Evolutionary conservation across 2,797 vertebrate species (phyloP).

Genomic region (Sparus aurata): DNA sequence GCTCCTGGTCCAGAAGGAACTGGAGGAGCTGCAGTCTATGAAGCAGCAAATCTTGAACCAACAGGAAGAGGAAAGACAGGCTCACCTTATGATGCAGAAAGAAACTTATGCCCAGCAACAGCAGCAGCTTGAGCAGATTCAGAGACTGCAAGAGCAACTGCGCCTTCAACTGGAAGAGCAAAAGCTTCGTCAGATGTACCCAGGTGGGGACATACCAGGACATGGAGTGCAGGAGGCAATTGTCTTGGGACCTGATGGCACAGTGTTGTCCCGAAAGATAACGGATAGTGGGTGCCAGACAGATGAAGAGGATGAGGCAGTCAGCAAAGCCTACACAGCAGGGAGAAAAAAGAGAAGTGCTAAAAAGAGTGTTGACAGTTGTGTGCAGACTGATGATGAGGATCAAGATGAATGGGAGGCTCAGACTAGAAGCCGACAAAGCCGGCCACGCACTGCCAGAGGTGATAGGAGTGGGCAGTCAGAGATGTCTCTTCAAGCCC

Average conservation of each 20-base stretch:
- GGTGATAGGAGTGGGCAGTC: constrained; percentile 88
- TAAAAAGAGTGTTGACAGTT: constrained; percentile 97
- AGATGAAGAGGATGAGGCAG: constrained; percentile 93
- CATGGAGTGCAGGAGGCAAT: constrained; percentile 89
- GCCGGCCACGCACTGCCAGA: constrained; percentile 82
- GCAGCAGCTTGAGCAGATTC: constrained; percentile 97
- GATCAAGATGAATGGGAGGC: constrained; percentile 98
- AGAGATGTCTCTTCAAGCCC: constrained; percentile 91
- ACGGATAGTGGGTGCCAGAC: constrained; percentile 98
- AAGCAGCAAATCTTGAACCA: constrained; percentile 97
- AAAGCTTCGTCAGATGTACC: constrained; percentile 95
- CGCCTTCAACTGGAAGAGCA: constrained; percentile 97
- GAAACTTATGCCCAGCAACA: constrained; percentile 98
- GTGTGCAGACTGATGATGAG: constrained; percentile 99
- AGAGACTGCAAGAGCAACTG: constrained; percentile 97
- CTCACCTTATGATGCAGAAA: constrained; percentile 98
- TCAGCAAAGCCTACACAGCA: constrained; percentile 89
- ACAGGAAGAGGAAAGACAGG: constrained; percentile 97
- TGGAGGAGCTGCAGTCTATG: constrained; percentile 97
- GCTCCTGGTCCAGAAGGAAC: constrained; percentile 96
- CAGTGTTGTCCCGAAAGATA: constrained; percentile 89
- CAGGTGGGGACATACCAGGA: constrained; percentile 89
- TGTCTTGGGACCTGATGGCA: constrained; percentile 85
- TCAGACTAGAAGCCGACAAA: constrained; percentile 85
- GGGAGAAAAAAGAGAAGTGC: constrained; percentile 90